Evolutionary conservation across 2,797 vertebrate species (phyloP), one percentile per base, ranked within the genome.

Genomic region (Xenopus petersii): DNA sequence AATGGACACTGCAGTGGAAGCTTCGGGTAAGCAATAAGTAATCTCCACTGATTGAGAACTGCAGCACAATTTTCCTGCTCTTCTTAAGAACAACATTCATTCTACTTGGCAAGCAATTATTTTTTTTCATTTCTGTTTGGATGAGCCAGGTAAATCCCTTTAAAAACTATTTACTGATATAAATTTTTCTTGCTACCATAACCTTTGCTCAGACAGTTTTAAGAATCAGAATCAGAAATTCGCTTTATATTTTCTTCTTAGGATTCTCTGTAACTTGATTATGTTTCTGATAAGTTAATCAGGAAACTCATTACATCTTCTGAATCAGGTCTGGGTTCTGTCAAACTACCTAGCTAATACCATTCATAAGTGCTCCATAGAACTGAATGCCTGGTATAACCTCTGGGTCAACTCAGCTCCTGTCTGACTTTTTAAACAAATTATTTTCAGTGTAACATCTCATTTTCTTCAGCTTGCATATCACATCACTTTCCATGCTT

Each of bases 271-370:
- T 64, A 64, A 72, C 55, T 64, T 71, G 12, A 48, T 71, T 64
- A 71, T 21, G 47, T 13, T 70, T 17, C 55, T 69, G 46, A 54
- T 64, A 71, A 71, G 70, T 71, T 59, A 71, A 71, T 71, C 30
- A 64, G 70, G 70, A 71, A 71, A 63, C 54, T 11, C 30, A 71
- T 64, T n/a, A 54, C 30, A 54, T 36, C 11, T 55, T 64, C 24
- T 56, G 15, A n/a, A 13, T 56, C n/a, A 56, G 55, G 46, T 48
- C 60, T 46, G 70, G 60, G 24, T 17, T 55, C 16, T 55, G 48
- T 71, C 30, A 55, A 9, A 10, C 7, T 55, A 64, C 60, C 70
- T 55, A 61, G 24, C 48, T 56, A 56, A 56, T 56, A 56, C 55
- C 16, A 17, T 56, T 56, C 55, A 56, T 56, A 9, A 17, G 17